Evolutionary conservation across 2,888 invertebrate genomes (phyloP), one percentile per base, ranked within the genome.

Genomic region (Habroteleia sp.): DNA sequence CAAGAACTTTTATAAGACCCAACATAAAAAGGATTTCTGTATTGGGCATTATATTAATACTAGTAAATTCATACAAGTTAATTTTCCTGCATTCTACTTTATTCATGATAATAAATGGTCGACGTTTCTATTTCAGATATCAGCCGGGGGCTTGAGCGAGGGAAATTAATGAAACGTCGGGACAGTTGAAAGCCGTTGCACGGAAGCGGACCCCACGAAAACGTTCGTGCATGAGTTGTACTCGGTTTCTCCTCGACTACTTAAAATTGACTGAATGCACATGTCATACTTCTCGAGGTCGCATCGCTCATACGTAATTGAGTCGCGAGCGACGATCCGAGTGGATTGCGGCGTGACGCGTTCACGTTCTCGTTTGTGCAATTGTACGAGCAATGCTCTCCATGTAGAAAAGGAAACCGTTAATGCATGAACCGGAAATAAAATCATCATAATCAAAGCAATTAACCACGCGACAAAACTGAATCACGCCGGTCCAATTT

Each of bases 231-330:
- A 25, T 6, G 7, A 7, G 1, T 17, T 29, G 10, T 2, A 33
- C 39, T 25, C 14, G 42, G 68, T 77, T 78, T 75, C 77, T 77
- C 76, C 48, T 74, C 20, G 41, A 72, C 75, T 75, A 78, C 60
- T 78, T 78, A 69, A 68, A 76, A 79, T 77, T 77, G 77, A 50
- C 68, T 66, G 65, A 62, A 72, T 77, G 72, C 72, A 62, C 77
- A 63, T 77, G 79, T 80, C 75, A 80, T 80, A 79, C 79, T 79
- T 80, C 75, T 77, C 74, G 60, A 68, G 72, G 72, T 74, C 76
- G 76, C 74, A 68, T 46, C 60, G 41, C 69, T 77, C 77, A 76
- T 78, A 78, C 74, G 65, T 72, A 77, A 79, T 80, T 74, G 69
- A 71, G 62, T 54, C 73, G 65, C 58, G 62, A 58, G 72, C 74